Conservation (phyloP, 2,888 invertebrate genomes). For the Aleiodes alternator region DNA sequence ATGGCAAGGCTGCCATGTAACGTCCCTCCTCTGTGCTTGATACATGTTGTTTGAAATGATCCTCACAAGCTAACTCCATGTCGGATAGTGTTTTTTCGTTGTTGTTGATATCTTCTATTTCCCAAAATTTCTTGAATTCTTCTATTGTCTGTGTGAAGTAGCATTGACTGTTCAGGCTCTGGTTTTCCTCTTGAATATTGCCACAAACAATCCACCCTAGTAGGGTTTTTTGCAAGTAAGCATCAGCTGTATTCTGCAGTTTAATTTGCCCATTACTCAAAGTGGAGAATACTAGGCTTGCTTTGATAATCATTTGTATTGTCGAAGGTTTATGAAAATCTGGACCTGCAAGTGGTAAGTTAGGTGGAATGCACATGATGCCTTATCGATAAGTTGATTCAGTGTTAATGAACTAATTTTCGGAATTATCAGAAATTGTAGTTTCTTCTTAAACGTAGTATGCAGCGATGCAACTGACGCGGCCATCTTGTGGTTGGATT, state of each 20-base stretch:
- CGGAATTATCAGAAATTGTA: constrained; percentile 16
- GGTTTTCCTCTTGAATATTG: background rate
- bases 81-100: constrained; percentile 1
- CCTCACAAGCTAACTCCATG: constrained; percentile 44
- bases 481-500: background rate
- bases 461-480: background rate
- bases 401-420: background rate
- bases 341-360: constrained; percentile 45
- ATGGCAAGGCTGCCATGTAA: constrained; percentile 47
- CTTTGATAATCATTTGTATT: constrained; percentile 40
- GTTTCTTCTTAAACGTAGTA: background rate
- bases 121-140: constrained; percentile 52
- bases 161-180: background rate
- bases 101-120: constrained; percentile 49
- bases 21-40: constrained; percentile 19
- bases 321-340: constrained; percentile 47
- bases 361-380: constrained; percentile 32
- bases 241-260: constrained; percentile 1
- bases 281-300: constrained; percentile 38
- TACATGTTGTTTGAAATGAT: constrained; percentile 37
- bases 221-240: constrained; percentile 42
- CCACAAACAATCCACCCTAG: constrained; percentile 45
- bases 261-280: constrained; percentile 35
- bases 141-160: background rate
- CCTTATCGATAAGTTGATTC: background rate